Base-by-base conservation (phyloP, 1,140 invertebrate genomes). In the Pseudobourletiella spinata region DNA sequence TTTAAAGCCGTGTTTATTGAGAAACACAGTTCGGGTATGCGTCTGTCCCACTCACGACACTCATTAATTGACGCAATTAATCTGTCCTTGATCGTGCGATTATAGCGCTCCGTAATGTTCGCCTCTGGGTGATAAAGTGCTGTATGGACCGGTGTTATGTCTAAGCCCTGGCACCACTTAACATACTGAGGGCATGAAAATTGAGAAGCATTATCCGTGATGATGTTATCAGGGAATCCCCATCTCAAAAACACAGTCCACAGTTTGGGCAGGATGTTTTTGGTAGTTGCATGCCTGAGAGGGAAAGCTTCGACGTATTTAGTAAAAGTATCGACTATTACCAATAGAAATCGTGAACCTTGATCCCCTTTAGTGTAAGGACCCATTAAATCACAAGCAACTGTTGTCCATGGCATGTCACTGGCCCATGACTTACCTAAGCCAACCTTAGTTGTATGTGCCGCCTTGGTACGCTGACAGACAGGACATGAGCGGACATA, bases 1-100 rank as follows among this genome's bases (percentile, higher is more conserved):
- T n/a, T n/a, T n/a, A n/a, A n/a, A n/a, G 73, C 74, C 2, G 76
- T 73, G 25, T 77, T 77, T 57, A 75, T 72, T 0, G 76, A 75
- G 61, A 76, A 78, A 0, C 69, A 60, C 2, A 79, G 67, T 25
- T 74, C 71, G 0, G 71, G 59, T 4, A 78, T 56, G 11, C 72
- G 58, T 1, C 63, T 43, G 42, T 74, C 67, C 74, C 74, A 78
- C 22, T 51, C 24, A 14, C n/a, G 22, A 2, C 24, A 24, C 15
- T 30, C 15, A 15, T 29, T 16, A 3, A 59, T 29, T 1, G 55
- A 28, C 0, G 75, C 73, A 0, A 70, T 59, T 1, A 66, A 55
- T 63, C 0, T 43, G 48, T 29, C 68, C 68, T 2, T 59, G 30
- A 18, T 68, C 62, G 15, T 63, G n/a, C n/a, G n/a, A n/a, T n/a